These are phyloP conservation scores for Hiodon tergisus DNA, from an alignment of 2,113 vertebrate species.

Conservation along the genomic window DNA sequence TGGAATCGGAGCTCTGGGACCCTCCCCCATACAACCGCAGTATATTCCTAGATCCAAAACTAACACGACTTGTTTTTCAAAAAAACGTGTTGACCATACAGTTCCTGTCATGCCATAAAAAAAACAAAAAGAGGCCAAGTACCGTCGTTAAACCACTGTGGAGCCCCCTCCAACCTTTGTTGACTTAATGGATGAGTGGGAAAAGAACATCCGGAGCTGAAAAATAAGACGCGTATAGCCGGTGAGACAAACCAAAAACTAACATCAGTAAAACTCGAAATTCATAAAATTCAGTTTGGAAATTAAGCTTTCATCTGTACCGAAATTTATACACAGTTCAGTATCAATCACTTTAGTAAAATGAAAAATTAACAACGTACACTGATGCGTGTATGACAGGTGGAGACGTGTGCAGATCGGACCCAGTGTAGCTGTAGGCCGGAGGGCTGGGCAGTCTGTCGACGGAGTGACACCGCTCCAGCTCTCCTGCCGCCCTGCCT, in stretches of 20 bases:
- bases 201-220: conserved; percentile 65
- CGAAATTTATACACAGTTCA: too few species aligned
- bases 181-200: conserved; percentile 62
- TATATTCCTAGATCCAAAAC: too few species aligned
- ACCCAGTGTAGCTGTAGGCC: conserved; percentile 52
- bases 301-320: too few species aligned
- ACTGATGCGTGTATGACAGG: conserved; percentile 69
- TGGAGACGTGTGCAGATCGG: conserved; percentile 61
- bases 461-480: conserved; percentile 79
- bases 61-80: too few species aligned
- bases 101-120: not conserved
- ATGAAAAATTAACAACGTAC: conserved; percentile 56
- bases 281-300: not conserved
- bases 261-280: not conserved
- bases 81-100: not conserved
- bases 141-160: conserved; percentile 79
- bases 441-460: conserved; percentile 67
- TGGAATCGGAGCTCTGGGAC: too few species aligned
- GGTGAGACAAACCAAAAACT: not conserved
- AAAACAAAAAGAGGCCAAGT: not conserved
- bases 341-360: too few species aligned
- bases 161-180: conserved; percentile 67
- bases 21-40: too few species aligned
- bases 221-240: conserved; percentile 34
- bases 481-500: conserved; percentile 29